Conservation (phyloP, 2,113 vertebrate species). For the Hemiprocne comata region DNA sequence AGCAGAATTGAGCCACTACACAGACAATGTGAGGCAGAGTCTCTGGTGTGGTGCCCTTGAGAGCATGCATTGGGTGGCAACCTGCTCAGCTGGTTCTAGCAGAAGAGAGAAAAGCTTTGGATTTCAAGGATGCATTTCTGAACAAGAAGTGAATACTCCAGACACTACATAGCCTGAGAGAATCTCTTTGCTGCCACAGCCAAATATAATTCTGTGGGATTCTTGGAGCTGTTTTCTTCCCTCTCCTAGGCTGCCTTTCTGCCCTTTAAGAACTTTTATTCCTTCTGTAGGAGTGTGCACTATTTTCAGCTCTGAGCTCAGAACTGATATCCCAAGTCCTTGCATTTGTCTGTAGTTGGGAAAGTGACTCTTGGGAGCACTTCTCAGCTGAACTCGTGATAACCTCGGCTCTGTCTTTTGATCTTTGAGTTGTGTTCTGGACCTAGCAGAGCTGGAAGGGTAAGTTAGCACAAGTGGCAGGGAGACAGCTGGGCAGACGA, state of each 20-base stretch:
- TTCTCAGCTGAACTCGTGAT: constrained; percentile 4
- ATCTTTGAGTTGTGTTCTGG: constrained; percentile 2
- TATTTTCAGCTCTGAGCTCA: constrained; percentile 43
- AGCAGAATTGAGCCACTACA: not conserved
- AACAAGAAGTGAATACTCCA: not conserved
- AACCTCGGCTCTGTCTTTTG: not conserved
- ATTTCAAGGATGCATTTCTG: not conserved
- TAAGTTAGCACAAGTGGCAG: not conserved
- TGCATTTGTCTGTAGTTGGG: not conserved
- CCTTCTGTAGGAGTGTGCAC: not conserved
- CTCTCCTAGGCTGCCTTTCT: not conserved
- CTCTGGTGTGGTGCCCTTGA: not conserved
- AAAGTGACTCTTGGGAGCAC: not conserved
- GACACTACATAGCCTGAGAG: not conserved
- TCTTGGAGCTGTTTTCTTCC: not conserved
- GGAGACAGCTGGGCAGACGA: not conserved
- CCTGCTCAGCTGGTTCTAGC: not conserved
- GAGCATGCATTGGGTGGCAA: fast-evolving
- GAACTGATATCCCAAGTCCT: constrained; percentile 5
- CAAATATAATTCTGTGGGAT: not conserved
- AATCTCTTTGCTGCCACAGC: not conserved
- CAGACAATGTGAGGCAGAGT: not conserved
- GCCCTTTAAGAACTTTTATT: constrained; percentile 13
- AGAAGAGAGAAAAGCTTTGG: not conserved
- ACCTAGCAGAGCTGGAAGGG: not conserved